These are phyloP conservation scores for Hippoglossus stenolepis DNA, from an alignment of 2,113 vertebrate species.

Conservation along the genomic window DNA sequence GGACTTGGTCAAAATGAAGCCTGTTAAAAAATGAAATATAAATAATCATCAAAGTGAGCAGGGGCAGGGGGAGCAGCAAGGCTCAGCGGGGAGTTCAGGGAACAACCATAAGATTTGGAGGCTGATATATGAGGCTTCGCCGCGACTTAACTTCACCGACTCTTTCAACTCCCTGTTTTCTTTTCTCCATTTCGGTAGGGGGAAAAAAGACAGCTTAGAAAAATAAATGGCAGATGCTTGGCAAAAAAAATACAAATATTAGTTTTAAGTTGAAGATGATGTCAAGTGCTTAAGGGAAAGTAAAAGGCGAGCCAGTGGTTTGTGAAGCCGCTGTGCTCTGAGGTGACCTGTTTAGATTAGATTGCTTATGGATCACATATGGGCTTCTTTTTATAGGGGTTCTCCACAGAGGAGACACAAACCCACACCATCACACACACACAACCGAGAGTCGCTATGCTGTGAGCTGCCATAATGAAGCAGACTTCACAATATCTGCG, in stretches of 20 bases:
- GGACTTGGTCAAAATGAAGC: constrained; percentile 65
- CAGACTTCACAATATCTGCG: constrained; percentile 37
- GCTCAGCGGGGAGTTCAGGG: constrained; percentile 50
- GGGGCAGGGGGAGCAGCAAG: constrained; percentile 34
- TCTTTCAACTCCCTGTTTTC: constrained; percentile 71
- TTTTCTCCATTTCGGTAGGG: constrained; percentile 59
- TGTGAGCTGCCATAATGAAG: constrained; percentile 50
- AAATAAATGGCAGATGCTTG: constrained; percentile 60
- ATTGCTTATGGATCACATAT: constrained; percentile 38
- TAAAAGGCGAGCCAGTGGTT: constrained; percentile 48
- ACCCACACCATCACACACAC: constrained; percentile 13
- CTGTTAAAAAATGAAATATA: constrained; percentile 65
- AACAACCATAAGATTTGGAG: constrained; percentile 53
- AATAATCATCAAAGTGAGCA: constrained; percentile 77
- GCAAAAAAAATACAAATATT: constrained; percentile 44
- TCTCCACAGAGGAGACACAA: constrained; percentile 27
- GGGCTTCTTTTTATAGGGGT: constrained; percentile 13
- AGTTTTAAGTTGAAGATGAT: constrained; percentile 48
- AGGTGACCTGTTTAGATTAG: constrained; percentile 22
- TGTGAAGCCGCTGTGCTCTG: constrained; percentile 27
- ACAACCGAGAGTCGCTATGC: constrained; percentile 8
- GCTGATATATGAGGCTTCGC: constrained; percentile 59
- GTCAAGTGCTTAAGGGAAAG: constrained; percentile 46
- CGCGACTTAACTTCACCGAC: constrained; percentile 36
- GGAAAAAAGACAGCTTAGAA: constrained; percentile 11